These are phyloP conservation scores for Pelobates cultripes DNA, from an alignment of 2,797 vertebrate genomes.

Conservation along the genomic window DNA sequence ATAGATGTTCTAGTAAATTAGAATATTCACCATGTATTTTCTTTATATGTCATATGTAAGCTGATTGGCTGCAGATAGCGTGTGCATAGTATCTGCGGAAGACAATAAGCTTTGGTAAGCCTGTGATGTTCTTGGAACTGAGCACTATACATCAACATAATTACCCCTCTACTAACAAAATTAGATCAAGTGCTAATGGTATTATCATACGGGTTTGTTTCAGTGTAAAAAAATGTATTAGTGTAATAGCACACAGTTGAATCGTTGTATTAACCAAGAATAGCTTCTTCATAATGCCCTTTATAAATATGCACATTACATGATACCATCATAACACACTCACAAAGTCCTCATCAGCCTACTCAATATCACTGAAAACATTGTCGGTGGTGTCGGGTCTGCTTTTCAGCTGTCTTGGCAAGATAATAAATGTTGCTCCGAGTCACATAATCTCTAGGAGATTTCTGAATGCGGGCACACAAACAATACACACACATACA, in stretches of 20 bases:
- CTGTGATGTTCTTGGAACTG: constrained; percentile 19
- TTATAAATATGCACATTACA: constrained; percentile 39
- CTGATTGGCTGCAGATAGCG: no score
- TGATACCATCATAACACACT: constrained; percentile 49
- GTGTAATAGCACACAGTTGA: constrained; percentile 45
- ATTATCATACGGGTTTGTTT: constrained; percentile 37
- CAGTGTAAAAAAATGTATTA: constrained; percentile 42
- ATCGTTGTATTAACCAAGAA: constrained; percentile 40
- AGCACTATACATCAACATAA: constrained; percentile 5
- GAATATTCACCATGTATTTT: no score
- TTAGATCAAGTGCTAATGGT: constrained; percentile 29
- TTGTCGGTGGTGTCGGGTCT: constrained; percentile 12
- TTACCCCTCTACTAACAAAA: constrained; percentile 24
- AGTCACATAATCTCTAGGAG: constrained; percentile 22
- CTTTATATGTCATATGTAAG: no score
- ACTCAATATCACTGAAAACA: constrained; percentile 45
- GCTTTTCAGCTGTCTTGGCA: constrained; percentile 38
- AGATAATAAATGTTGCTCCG: constrained; percentile 37
- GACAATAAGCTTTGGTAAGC: neutral
- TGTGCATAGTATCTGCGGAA: no score
- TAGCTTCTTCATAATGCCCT: constrained; percentile 29
- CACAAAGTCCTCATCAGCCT: constrained; percentile 45
- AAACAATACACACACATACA: constrained; percentile 16
- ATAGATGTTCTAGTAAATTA: no score
- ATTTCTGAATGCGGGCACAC: constrained; percentile 16